Evolutionary conservation across 1,140 invertebrate genomes (phyloP).

Genomic region (Caenorhabditis tropicalis): DNA sequence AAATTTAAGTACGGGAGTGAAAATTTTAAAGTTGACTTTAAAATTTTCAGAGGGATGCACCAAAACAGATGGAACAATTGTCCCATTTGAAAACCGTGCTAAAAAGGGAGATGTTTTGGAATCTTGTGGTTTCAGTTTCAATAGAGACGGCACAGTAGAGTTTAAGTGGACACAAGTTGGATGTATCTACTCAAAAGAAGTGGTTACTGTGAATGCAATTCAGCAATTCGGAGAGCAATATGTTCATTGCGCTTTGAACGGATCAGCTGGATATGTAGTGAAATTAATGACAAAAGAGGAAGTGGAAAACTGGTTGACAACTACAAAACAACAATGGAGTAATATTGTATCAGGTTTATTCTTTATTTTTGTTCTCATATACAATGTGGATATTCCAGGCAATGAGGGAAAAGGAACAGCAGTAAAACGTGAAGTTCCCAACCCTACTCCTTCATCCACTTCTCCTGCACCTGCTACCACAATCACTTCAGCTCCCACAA

Average conservation of each 20-base stretch:
- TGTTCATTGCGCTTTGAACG: slow-evolving; percentile 42
- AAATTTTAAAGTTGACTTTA: not conserved
- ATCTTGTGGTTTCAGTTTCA: slow-evolving; percentile 35
- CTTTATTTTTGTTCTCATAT: not conserved
- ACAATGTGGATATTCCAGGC: not conserved
- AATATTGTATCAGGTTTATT: slow-evolving; percentile 21
- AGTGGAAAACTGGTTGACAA: slow-evolving; percentile 18
- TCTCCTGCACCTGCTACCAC: not conserved
- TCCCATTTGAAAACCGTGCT: slow-evolving; percentile 16
- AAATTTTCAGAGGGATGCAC: slow-evolving; percentile 10
- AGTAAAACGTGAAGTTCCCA: slow-evolving; percentile 1
- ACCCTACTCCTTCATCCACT: too few species aligned
- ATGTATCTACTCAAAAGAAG: slow-evolving; percentile 40
- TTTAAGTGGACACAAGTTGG: slow-evolving; percentile 32
- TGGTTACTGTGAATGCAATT: slow-evolving; percentile 39
- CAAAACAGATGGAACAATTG: not conserved
- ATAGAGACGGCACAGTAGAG: slow-evolving; percentile 17
- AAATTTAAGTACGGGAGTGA: slow-evolving; percentile 38
- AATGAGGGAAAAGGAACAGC: not conserved
- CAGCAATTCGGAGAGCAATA: slow-evolving; percentile 24
- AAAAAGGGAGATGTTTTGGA: slow-evolving; percentile 26
- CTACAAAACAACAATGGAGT: not conserved
- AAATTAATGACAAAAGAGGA: slow-evolving; percentile 40
- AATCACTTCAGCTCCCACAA: not conserved
- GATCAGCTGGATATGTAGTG: slow-evolving; percentile 1